These are phyloP conservation scores for Penaeus vannamei DNA, from an alignment of 1,140 invertebrate species.

Conservation along the genomic window DNA sequence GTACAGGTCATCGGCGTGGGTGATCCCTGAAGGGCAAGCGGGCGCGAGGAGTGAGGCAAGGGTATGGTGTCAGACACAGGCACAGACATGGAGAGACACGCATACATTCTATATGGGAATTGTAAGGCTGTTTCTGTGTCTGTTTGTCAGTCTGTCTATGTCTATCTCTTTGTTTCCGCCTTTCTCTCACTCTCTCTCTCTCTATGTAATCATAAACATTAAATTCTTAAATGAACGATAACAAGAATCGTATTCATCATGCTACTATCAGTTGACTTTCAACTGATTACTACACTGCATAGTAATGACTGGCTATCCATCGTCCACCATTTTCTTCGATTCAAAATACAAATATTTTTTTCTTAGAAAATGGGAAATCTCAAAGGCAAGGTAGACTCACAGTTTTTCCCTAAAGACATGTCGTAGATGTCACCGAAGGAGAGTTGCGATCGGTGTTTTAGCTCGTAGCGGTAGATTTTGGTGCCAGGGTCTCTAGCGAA, in stretches of 20 bases:
- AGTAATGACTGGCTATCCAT: too few species aligned
- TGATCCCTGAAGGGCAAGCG: constrained; percentile 4
- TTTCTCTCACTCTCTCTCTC: too few species aligned
- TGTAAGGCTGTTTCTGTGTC: background rate
- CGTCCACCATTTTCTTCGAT: too few species aligned
- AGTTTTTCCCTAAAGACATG: background rate
- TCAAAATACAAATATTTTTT: background rate
- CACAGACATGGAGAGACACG: too few species aligned
- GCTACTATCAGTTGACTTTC: too few species aligned
- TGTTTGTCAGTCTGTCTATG: background rate
- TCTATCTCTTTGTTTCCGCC: too few species aligned
- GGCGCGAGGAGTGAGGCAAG: too few species aligned
- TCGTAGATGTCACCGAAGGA: background rate
- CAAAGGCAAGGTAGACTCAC: background rate
- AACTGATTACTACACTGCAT: too few species aligned
- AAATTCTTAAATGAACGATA: too few species aligned
- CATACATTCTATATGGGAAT: background rate
- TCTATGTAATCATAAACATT: background rate
- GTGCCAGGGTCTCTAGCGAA: background rate
- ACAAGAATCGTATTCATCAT: too few species aligned
- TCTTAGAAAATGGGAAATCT: background rate
- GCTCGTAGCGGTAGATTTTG: constrained; percentile 11
- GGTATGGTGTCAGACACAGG: background rate
- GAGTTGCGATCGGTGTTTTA: background rate
- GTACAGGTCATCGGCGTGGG: constrained; percentile 44